phyloP scores from a whole-genome alignment of 2,113 vertebrate genomes.

The Thamnophis sirtalis region DNA sequence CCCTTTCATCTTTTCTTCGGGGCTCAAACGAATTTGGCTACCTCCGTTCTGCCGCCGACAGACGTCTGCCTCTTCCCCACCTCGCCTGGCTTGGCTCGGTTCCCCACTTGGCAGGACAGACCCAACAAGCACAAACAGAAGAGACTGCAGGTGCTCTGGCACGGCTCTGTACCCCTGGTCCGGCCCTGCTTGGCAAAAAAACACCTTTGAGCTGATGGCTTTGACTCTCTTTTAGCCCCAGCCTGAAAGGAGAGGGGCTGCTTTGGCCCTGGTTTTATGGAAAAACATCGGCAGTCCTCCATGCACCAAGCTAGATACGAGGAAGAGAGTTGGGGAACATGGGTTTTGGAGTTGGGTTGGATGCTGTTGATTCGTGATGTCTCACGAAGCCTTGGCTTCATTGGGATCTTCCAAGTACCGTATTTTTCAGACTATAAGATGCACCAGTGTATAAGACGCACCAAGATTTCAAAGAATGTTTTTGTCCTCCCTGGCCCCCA shows the following conservation, averaged over 20 bases:
- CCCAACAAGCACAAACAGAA: slow-evolving; percentile 52
- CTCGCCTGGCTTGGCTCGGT: slow-evolving; percentile 54
- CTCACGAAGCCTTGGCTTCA: neutral
- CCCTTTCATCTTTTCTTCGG: slow-evolving; percentile 30
- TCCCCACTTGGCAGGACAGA: slow-evolving; percentile 56
- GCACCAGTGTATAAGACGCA: too few relatives aligned
- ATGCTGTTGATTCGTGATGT: neutral
- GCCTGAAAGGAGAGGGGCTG: slow-evolving; percentile 41
- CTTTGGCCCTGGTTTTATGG: neutral
- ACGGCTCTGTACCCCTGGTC: slow-evolving; percentile 7
- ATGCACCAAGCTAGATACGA: neutral
- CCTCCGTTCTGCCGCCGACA: slow-evolving; percentile 51
- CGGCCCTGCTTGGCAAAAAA: slow-evolving; percentile 49
- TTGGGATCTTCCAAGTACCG: neutral
- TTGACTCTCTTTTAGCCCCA: slow-evolving; percentile 43
- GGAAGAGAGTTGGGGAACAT: slow-evolving; percentile 26
- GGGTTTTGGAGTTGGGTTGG: neutral
- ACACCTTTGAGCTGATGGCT: slow-evolving; percentile 52
- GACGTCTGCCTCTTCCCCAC: slow-evolving; percentile 65
- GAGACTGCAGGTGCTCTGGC: slow-evolving; percentile 76
- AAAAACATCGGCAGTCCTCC: neutral
- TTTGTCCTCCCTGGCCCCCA: too few relatives aligned
- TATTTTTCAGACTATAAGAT: too few relatives aligned
- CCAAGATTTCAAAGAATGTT: too few relatives aligned
- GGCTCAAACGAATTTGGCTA: slow-evolving; percentile 45